phyloP scores from a whole-genome alignment of 2,113 vertebrate genomes.

The Phylloscopus whistleri region DNA sequence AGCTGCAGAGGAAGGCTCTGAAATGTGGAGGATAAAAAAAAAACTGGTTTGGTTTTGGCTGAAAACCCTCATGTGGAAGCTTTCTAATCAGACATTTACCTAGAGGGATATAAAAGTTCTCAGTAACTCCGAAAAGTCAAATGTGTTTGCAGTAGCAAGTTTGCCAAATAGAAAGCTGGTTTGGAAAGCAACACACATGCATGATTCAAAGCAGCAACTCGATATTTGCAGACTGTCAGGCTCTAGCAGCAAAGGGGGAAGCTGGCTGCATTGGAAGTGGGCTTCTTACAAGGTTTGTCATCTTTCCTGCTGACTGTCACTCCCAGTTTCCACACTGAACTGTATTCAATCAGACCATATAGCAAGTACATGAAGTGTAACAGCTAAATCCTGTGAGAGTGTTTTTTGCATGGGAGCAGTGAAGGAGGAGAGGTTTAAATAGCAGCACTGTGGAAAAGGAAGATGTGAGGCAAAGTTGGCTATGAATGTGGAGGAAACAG shows the following conservation, averaged over 20 bases:
- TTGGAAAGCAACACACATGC: neutral
- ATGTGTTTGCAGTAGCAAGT: neutral
- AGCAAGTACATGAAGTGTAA: neutral
- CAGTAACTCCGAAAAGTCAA: neutral
- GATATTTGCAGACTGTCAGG: slow-evolving; percentile 8
- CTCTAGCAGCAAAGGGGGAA: neutral
- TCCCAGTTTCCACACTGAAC: slow-evolving; percentile 54
- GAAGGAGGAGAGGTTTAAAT: neutral
- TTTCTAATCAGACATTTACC: neutral
- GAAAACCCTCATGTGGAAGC: neutral
- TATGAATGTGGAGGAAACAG: neutral
- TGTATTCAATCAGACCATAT: neutral
- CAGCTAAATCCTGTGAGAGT: neutral
- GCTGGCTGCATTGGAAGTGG: neutral
- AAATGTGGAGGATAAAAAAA: neutral
- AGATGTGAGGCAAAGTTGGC: neutral
- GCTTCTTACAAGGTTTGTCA: slow-evolving; percentile 26
- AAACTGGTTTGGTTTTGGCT: neutral
- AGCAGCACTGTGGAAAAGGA: neutral
- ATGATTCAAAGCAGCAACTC: neutral
- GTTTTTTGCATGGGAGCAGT: neutral
- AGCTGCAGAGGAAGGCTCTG: neutral
- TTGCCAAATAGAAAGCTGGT: neutral
- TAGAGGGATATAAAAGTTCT: neutral
- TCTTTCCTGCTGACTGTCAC: slow-evolving; percentile 43